Base-by-base conservation (phyloP, 2,888 invertebrate genomes). In the Apamea sordens region DNA sequence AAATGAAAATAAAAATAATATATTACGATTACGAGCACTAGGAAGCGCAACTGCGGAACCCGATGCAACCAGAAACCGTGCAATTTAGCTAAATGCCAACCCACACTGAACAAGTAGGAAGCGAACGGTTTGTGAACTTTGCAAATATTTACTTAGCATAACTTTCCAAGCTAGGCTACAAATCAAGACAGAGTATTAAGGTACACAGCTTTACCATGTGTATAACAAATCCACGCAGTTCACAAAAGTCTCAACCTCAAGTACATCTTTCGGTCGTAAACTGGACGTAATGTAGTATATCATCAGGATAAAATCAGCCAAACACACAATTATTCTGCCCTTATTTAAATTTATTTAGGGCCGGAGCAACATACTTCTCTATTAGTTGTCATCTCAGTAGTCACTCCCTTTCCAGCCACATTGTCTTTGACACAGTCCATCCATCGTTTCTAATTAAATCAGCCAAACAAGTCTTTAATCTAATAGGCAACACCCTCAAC, bases 11-110 rank as follows among this genome's bases (percentile, higher is more conserved):
- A 72, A 80, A 72, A 65, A 64, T 59, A 80, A 81, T 65, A 73
- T 61, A 86, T 67, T 24, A 59, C 32, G 21, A 56, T 70, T 56
- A 63, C n/a, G n/a, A 59, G 11, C 36, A 73, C 77, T 11, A 82
- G 77, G 73, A 84, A 84, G 73, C 61, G 50, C 6, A 24, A 47
- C n/a, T 72, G 21, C 68, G 83, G 71, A 74, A 82, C 61, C 61
- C 64, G 74, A 86, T 83, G 72, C 63, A 74, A 86, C 86, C 64
- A 77, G 67, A 77, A 50, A 86, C 71, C 44, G 47, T 77, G 41
- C 56, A 82, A 82, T 84, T 78, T 74, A 75, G 8, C 36, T 56
- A 75, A 82, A 82, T 82, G 74, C 64, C 78, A 75, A 41, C 75
- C n/a, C 44, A 59, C 28, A 41, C 59, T 56, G n/a, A 59, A 73